Base-by-base conservation (phyloP, 2,113 vertebrate species). In the Xerus inauris region DNA sequence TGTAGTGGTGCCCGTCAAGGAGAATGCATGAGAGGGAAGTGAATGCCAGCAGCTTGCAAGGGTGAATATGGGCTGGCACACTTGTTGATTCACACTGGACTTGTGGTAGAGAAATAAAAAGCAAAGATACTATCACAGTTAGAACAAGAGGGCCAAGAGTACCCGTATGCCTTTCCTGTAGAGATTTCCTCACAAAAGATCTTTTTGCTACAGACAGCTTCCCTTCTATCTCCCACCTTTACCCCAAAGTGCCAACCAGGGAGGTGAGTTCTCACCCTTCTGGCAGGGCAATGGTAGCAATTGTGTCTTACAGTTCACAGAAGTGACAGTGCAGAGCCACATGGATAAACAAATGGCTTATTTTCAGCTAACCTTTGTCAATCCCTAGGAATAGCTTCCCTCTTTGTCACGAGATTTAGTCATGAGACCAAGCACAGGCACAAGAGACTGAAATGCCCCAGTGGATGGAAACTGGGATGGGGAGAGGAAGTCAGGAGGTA, bases 401-500 rank as follows among this genome's bases (percentile, higher is more conserved):
- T n/a, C 24, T 76, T 87, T 28, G 24, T 97, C 87, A 75, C 69
- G 42, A 51, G 91, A 95, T 95, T 65, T 26, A 0, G 8, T 72
- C 89, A 8, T 32, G 72, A 77, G 94, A 54, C 49, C 35, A 83
- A 51, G 40, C 32, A 40, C 62, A 76, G 89, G 82, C 42, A 80
- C 6, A 40, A 97, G 87, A 91, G 28, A 54, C 40, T 49, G 93
- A 83, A 73, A 94, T 13, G 51, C 49, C 35, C 59, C 80, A 73
- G 71, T 82, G 92, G 83, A 59, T 1, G 1, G 65, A 67, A 89
- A 87, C 42, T 59, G 75, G 38, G 49, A n/a, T 40, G 82, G 65
- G 93, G n/a, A 96, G 97, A 92, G 96, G 86, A 62, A 57, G 91
- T 87, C 40, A 0, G 45, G 32, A 83, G 85, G 64, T 76, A 91